Evolutionary conservation across 2,797 vertebrate genomes (phyloP).

Genomic region (Rhynchotus rufescens): DNA sequence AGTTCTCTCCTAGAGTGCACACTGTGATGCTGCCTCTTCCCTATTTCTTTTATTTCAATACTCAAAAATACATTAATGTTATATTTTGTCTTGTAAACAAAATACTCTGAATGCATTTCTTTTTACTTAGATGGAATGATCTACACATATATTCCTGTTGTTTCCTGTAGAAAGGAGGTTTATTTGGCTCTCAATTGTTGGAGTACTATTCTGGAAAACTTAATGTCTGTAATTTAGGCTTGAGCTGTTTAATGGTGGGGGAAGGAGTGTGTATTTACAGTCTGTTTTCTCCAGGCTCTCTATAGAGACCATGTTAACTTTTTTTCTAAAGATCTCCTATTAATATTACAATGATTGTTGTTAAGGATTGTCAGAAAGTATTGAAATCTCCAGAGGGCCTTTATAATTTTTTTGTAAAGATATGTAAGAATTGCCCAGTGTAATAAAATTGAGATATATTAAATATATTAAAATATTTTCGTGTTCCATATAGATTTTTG

Average conservation of each 20-base stretch:
- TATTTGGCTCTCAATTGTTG: background rate
- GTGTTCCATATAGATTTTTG: background rate
- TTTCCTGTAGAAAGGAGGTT: background rate
- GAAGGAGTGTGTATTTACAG: background rate
- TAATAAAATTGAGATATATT: background rate
- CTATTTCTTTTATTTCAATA: background rate
- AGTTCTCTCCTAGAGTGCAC: accelerated
- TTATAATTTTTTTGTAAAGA: background rate
- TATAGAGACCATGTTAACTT: background rate
- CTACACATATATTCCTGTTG: background rate
- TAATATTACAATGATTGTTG: background rate
- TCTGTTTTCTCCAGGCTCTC: conserved; percentile 7
- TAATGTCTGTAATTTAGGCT: background rate
- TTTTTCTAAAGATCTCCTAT: background rate
- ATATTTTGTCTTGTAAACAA: background rate
- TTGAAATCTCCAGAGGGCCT: background rate
- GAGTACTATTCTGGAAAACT: background rate
- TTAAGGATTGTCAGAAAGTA: background rate
- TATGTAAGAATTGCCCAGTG: background rate
- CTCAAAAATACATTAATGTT: background rate
- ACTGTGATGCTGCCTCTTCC: background rate
- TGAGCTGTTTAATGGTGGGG: background rate
- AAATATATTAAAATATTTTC: background rate
- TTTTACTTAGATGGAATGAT: background rate
- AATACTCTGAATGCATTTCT: background rate